Conservation (phyloP, 2,113 vertebrate genomes). For the Tringa solitaria region DNA sequence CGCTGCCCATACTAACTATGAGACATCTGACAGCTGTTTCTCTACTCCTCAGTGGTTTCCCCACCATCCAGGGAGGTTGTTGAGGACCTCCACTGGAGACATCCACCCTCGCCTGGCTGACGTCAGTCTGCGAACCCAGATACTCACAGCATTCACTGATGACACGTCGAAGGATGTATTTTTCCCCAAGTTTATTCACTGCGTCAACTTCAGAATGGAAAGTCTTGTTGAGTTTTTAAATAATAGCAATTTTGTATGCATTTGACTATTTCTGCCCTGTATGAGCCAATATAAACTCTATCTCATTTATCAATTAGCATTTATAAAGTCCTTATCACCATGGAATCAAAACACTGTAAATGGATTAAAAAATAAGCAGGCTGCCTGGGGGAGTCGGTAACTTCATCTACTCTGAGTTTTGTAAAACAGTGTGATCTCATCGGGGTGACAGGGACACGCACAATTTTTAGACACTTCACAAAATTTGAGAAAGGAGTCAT, state of each 20-base stretch:
- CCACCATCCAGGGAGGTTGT: too few relatives aligned
- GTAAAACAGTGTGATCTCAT: constrained; percentile 20
- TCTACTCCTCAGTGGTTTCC: accelerated
- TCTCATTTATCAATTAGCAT: constrained; percentile 67
- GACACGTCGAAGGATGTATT: accelerated
- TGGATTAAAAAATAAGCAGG: constrained; percentile 57
- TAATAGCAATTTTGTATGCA: neutral
- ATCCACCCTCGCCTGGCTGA: neutral
- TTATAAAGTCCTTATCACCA: constrained; percentile 62
- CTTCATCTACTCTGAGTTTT: neutral
- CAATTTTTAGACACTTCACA: neutral
- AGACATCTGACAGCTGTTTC: neutral
- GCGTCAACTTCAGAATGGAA: neutral
- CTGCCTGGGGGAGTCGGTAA: constrained; percentile 38
- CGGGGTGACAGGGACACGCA: neutral
- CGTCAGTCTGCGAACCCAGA: neutral
- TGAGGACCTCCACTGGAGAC: too few relatives aligned
- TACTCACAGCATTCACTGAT: neutral
- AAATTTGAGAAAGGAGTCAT: neutral
- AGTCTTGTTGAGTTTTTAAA: neutral
- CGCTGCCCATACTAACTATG: neutral
- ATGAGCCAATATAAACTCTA: constrained; percentile 26
- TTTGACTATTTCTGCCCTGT: constrained; percentile 39
- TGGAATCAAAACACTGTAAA: constrained; percentile 61
- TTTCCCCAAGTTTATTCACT: neutral